Evolutionary conservation across 2,888 invertebrate species (phyloP).

Genomic region (Hedya salicella): DNA sequence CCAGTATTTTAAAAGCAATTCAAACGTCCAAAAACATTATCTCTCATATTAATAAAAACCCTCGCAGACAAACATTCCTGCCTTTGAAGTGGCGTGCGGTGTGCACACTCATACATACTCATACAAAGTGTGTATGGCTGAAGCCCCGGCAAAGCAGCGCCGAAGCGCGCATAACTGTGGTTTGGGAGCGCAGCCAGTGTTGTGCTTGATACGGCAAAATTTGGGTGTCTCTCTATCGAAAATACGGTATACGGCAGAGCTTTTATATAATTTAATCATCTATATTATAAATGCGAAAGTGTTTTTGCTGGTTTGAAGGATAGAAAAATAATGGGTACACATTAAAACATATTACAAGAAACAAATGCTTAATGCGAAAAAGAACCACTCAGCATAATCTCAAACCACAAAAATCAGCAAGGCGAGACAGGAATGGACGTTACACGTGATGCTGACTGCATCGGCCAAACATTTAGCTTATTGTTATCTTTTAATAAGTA

Average conservation of each 20-base stretch:
- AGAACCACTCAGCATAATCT: too few relatives aligned
- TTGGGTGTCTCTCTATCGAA: background rate
- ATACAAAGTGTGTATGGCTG: background rate
- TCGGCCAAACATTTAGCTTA: too few relatives aligned
- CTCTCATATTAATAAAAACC: constrained; percentile 10
- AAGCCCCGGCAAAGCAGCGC: background rate
- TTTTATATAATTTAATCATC: too few relatives aligned
- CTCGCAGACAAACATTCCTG: constrained; percentile 12
- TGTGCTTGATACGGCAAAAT: background rate
- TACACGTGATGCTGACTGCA: too few relatives aligned
- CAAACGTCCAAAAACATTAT: constrained; percentile 19
- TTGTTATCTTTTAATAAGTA: too few relatives aligned
- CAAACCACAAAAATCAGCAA: too few relatives aligned
- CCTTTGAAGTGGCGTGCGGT: constrained; percentile 36
- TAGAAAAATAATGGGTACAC: too few relatives aligned
- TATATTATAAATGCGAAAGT: too few relatives aligned
- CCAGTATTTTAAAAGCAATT: constrained; percentile 8
- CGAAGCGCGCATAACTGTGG: constrained; percentile 23
- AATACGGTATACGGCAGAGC: background rate
- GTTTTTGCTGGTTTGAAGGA: too few relatives aligned
- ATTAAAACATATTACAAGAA: too few relatives aligned
- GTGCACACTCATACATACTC: constrained; percentile 1
- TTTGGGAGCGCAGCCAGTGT: background rate
- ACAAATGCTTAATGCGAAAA: too few relatives aligned
- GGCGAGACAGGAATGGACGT: too few relatives aligned